Evolutionary conservation across 2,797 vertebrate genomes (phyloP).

Genomic region (Cyprinella venusta): DNA sequence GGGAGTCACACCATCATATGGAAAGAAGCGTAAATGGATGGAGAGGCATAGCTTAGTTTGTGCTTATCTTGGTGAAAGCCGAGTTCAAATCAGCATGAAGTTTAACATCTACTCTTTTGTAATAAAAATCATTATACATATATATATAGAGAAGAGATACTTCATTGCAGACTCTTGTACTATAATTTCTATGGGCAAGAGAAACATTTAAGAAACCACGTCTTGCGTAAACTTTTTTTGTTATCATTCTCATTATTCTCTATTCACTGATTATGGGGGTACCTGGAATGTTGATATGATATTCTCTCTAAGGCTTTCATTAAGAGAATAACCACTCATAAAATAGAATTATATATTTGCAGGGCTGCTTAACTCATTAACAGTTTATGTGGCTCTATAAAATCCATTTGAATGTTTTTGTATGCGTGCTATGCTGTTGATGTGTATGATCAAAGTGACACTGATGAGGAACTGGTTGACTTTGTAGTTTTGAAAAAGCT

Average conservation of each 20-base stretch:
- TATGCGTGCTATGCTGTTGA: not conserved
- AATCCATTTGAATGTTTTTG: conserved; percentile 25
- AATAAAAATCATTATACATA: too few species aligned
- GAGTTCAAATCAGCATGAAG: too few species aligned
- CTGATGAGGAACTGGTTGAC: conserved; percentile 17
- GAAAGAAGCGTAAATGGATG: too few species aligned
- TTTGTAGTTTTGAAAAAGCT: conserved; percentile 6
- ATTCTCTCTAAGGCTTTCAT: conserved; percentile 28
- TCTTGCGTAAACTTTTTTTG: not conserved
- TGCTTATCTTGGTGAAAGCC: too few species aligned
- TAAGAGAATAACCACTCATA: conserved; percentile 9
- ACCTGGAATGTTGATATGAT: conserved; percentile 22
- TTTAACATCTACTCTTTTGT: too few species aligned
- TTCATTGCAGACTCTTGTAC: not conserved
- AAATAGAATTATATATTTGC: conserved; percentile 17
- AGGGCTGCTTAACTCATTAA: conserved; percentile 25
- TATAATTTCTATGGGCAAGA: not conserved
- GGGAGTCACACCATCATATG: too few species aligned
- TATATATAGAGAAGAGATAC: too few species aligned
- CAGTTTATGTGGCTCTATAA: conserved; percentile 3
- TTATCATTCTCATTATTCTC: not conserved
- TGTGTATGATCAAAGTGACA: conserved; percentile 1
- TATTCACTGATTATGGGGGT: conserved; percentile 13
- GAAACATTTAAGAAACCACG: not conserved
- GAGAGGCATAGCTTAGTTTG: too few species aligned